Evolutionary conservation across 2,113 vertebrate genomes (phyloP).

Genomic region (Rhombomys opimus): DNA sequence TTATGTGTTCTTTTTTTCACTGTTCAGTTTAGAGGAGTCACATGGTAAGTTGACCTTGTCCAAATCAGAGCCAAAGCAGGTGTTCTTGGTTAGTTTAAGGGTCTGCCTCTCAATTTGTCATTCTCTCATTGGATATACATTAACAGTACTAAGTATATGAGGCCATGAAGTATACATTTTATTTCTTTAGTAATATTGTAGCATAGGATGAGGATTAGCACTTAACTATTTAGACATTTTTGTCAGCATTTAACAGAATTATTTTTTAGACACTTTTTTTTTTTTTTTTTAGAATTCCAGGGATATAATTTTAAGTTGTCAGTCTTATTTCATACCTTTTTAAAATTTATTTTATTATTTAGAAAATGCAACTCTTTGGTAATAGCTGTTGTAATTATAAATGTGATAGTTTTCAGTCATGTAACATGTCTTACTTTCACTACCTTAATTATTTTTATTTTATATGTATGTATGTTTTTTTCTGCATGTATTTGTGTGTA

Average conservation of each 20-base stretch:
- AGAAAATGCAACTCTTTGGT: not conserved
- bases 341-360: not conserved
- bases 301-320: slow-evolving; percentile 11
- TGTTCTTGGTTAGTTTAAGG: slow-evolving; percentile 47
- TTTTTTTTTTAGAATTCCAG: not conserved
- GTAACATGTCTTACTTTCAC: not conserved
- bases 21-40: slow-evolving; percentile 81
- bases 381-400: slow-evolving; percentile 20
- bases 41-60: slow-evolving; percentile 83
- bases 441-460: too few species aligned
- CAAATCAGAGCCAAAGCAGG: not conserved
- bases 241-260: slow-evolving; percentile 21
- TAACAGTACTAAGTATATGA: not conserved
- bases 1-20: slow-evolving; percentile 80
- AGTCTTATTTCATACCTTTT: slow-evolving; percentile 40
- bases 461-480: not conserved
- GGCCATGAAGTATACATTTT: not conserved
- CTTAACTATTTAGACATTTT: not conserved
- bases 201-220: not conserved
- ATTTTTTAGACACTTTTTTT: not conserved
- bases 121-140: not conserved
- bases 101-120: not conserved
- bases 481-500: not conserved
- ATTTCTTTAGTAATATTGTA: not conserved
- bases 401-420: slow-evolving; percentile 13